A percentile compares a stretch with the other conserved stretches of the same genome.
Evolutionary conservation across 2,888 invertebrate genomes (phyloP).

Genomic region (Callyntrura sp.): DNA sequence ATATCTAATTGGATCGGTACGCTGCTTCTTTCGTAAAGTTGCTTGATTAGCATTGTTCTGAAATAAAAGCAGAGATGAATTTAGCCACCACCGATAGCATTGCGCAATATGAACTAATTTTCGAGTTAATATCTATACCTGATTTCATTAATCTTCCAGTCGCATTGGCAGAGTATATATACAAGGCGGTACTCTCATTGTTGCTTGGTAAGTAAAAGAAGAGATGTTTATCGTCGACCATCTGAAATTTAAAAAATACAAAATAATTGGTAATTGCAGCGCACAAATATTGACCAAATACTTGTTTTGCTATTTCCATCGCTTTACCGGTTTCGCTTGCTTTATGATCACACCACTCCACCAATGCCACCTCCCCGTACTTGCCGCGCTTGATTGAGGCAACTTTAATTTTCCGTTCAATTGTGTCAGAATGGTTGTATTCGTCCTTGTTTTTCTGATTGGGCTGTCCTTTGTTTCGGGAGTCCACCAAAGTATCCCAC

Average conservation of each 20-base stretch:
- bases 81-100: too few species aligned
- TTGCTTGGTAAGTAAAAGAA: constrained; percentile 98
- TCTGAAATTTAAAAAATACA: constrained; percentile 87
- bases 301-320: too few species aligned
- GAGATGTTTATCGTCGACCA: constrained; percentile 97
- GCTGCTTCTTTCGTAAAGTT: constrained; percentile 97
- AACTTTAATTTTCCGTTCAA: not conserved
- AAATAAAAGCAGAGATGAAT: too few species aligned
- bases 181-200: constrained; percentile 97
- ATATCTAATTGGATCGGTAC: constrained; percentile 98
- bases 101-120: too few species aligned
- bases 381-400: not conserved
- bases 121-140: too few species aligned
- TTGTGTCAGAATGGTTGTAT: not conserved
- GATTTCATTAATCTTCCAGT: constrained; percentile 97
- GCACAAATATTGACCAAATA: too few species aligned
- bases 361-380: not conserved
- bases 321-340: not conserved
- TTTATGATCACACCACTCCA: constrained; percentile 7
- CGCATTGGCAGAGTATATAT: constrained; percentile 99
- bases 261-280: too few species aligned
- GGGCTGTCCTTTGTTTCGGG: not conserved
- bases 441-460: too few species aligned
- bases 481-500: not conserved
- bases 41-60: constrained; percentile 96